Conservation (phyloP, 2,888 invertebrate genomes). For the Quadroppia sp. region DNA sequence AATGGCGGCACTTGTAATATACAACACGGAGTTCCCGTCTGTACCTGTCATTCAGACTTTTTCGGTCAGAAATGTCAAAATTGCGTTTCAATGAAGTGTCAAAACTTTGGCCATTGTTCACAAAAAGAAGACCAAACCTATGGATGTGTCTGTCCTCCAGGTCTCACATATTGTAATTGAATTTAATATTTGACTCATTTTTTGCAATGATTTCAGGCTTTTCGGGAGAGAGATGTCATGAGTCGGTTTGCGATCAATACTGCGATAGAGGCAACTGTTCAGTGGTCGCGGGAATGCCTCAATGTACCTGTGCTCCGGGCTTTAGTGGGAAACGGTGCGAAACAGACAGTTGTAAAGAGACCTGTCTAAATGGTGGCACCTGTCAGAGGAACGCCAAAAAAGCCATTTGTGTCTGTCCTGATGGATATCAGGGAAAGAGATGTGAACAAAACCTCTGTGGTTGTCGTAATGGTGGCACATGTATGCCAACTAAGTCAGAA, state of each 20-base stretch:
- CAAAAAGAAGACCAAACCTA: slow-evolving; percentile 1
- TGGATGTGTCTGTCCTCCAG: slow-evolving; percentile 33
- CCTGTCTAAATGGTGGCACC: slow-evolving; percentile 61
- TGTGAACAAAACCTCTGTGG: slow-evolving; percentile 60
- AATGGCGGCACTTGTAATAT: slow-evolving; percentile 59
- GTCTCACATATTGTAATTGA: not conserved
- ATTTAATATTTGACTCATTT: not conserved
- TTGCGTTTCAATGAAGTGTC: slow-evolving; percentile 23
- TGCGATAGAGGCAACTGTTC: slow-evolving; percentile 50
- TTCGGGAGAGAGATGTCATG: slow-evolving; percentile 57
- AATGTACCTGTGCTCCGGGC: slow-evolving; percentile 58
- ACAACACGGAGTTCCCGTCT: slow-evolving; percentile 52
- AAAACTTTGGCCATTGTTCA: slow-evolving; percentile 45
- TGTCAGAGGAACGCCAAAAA: slow-evolving; percentile 53
- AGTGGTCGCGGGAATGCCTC: slow-evolving; percentile 41
- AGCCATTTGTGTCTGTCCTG: slow-evolving; percentile 56
- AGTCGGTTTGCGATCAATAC: slow-evolving; percentile 54
- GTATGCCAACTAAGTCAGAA: slow-evolving; percentile 53
- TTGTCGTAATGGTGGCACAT: slow-evolving; percentile 52
- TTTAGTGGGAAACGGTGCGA: slow-evolving; percentile 58
- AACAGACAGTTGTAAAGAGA: slow-evolving; percentile 59
- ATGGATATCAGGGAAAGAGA: slow-evolving; percentile 55
- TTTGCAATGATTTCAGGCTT: slow-evolving; percentile 55
- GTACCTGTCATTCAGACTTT: slow-evolving; percentile 20
- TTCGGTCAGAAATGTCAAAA: slow-evolving; percentile 33